phyloP scores from a whole-genome alignment of 2,113 vertebrate species.

The Dicaeum eximium region DNA sequence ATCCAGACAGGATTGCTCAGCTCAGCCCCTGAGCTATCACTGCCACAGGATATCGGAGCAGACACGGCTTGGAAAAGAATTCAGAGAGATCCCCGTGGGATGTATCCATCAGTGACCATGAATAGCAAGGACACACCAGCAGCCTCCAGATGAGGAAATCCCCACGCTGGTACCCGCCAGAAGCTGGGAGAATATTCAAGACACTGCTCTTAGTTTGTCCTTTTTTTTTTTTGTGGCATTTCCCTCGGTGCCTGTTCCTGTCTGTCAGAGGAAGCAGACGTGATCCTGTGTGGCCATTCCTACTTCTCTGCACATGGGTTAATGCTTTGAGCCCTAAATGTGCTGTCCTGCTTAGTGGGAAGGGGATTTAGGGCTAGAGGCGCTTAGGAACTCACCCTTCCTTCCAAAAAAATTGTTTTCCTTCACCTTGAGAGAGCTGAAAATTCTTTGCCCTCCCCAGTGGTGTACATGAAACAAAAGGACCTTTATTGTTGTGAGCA shows the following conservation, averaged over 20 bases:
- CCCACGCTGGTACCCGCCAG: not conserved
- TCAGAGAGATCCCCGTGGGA: not conserved
- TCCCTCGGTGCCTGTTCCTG: not conserved
- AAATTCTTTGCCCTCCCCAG: not conserved
- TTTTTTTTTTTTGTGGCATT: not conserved
- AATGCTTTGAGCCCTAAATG: not conserved
- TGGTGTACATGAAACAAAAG: not conserved
- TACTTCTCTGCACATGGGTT: not conserved
- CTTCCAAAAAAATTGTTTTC: not conserved
- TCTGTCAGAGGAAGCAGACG: not conserved
- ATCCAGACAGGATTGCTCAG: not conserved
- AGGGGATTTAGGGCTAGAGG: not conserved
- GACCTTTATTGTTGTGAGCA: not conserved
- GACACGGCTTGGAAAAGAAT: not conserved
- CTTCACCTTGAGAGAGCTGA: not conserved
- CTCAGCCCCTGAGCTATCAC: not conserved
- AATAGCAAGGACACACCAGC: not conserved
- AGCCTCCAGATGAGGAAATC: conserved; percentile 2
- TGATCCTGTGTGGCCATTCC: not conserved
- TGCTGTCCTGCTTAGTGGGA: not conserved
- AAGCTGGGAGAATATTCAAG: not conserved
- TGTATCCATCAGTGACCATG: not conserved
- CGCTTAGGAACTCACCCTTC: not conserved
- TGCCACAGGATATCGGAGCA: not conserved
- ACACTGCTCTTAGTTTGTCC: not conserved